Evolutionary conservation across 1,140 invertebrate genomes (phyloP), one percentile per base, ranked within the genome.

Genomic region (Panagrolaimus sp.): DNA sequence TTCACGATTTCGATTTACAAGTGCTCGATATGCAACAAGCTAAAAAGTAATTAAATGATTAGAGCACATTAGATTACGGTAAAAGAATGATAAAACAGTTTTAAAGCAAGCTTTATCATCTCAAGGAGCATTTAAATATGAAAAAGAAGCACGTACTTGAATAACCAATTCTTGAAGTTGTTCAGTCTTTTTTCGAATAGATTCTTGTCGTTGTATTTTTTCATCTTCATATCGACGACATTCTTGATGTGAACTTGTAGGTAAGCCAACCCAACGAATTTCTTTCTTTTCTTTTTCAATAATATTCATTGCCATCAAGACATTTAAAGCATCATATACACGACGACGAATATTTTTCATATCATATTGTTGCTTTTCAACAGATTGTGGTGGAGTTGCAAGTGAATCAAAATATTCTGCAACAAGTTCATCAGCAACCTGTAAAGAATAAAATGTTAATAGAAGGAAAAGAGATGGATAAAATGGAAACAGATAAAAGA

Each of bases 231-330:
- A 76, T 44, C 73, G 57, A 43, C 74, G 76, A 42, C 65, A 67
- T 67, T 80, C 78, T 51, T 75, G 53, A 53, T 79, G 25, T 67
- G 45, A 42, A 43, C n/a, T 43, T 64, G 94, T 96, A 1, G 96
- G 96, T 69, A 99, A 86, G 42, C 96, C 96, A 76, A 98, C 88
- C 96, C 96, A 99, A 82, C 90, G 87, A 70, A 99, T 99, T 87
- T 99, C 96, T 84, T 99, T 99, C 84, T 98, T 98, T 83, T 98
- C 95, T 87, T 99, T 99, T 63, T 93, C 94, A 84, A 99, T 98
- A 75, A 99, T 98, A 85, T 98, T 97, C 93, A 99, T 98, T 47
- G 96, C 96, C 96, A 99, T 98, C 67, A 99, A 87, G 48, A 99
- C 96, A 86, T 99, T 99, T 61, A 99, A 85, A 42, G 96, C 96